Base-by-base conservation (phyloP, 2,888 invertebrate genomes). In the Rhimphoctona megacephalus region DNA sequence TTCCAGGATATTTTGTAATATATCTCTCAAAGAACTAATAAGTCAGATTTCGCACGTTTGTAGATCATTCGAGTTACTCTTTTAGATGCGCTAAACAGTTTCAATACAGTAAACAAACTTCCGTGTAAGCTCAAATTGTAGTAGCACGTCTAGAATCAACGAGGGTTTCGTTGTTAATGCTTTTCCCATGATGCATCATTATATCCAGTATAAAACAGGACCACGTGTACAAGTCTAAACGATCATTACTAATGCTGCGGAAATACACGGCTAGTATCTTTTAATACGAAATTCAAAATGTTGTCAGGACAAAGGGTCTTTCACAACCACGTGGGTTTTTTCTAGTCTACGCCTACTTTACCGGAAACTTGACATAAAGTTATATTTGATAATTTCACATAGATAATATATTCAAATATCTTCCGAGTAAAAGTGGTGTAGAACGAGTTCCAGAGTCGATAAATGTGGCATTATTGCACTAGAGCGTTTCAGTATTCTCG, bases 401-500 rank as follows among this genome's bases (percentile, higher is more conserved):
- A 9, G n/a, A 33, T 22, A 9, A 33, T 30, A 39, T 19, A 70
- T 33, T 14, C 33, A 30, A 70, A 14, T 70, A 43, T 61, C 49
- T n/a, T 33, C 33, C 25, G 9, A 36, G 9, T 64, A 30, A 14
- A 72, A 61, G 22, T 17, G n/a, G 70, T 7, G 8, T 25, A 19
- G 39, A 72, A 69, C 19, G 54, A 9, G 19, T 36, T 22, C 39
- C 36, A 49, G n/a, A 64, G 80, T 5, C 46, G 30, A 49, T 64
- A 82, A 66, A 76, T 83, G 46, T n/a, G 66, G 80, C 54, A 57
- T 80, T 83, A 83, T 76, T 49, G 52, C 69, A 52, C n/a, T 49
- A 70, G 8, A 22, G 43, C 43, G 49, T 66, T 85, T 69, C 30
- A 54, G 57, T 67, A 67, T 73, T 49, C 46, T 19, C 9, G 49